A percentile compares a stretch with the other conserved stretches of the same genome.
Conservation (phyloP, 2,797 vertebrate species). For the Bradypodion pumilum region DNA sequence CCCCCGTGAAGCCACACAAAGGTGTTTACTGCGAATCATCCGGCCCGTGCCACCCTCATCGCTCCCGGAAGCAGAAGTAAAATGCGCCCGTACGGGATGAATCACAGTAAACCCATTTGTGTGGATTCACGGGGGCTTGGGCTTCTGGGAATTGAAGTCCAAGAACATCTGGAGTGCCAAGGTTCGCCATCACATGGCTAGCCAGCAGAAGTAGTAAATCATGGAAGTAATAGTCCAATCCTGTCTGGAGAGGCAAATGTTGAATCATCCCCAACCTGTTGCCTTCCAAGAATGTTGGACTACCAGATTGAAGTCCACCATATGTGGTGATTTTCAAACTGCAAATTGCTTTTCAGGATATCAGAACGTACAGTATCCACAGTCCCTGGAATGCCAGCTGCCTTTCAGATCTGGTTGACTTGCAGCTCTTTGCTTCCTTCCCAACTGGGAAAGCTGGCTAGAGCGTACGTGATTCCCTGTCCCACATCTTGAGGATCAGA, state of each 20-base stretch:
- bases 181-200: no score
- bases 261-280: background rate
- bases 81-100: no score
- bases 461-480: background rate
- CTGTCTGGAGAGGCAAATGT: background rate
- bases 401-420: background rate
- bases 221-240: background rate
- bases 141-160: no score
- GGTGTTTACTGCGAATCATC: no score
- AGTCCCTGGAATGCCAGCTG: background rate
- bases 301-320: no score
- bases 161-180: no score
- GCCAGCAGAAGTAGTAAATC: background rate
- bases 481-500: background rate
- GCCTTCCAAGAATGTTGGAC: no score
- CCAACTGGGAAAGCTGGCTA: background rate
- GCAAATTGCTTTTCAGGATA: background rate
- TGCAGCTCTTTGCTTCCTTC: background rate
- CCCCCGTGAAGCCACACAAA: no score
- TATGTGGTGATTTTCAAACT: background rate
- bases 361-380: background rate
- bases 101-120: no score
- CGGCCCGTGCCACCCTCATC: no score
- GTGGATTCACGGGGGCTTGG: no score
- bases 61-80: no score